Base-by-base conservation (phyloP, 2,113 vertebrate genomes). In the Macrotus californicus region DNA sequence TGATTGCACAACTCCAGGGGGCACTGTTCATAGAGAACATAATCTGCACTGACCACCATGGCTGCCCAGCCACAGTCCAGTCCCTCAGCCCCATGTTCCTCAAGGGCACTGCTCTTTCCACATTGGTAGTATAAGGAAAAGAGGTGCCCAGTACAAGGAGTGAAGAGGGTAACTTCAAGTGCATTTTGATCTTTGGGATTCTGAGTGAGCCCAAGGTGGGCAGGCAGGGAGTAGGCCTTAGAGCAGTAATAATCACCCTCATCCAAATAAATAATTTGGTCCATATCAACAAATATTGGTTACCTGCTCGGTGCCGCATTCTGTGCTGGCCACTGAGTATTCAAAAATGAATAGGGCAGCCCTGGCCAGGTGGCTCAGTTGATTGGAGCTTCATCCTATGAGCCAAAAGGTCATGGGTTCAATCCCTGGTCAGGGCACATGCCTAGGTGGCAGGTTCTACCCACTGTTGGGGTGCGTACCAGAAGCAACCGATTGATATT, bases 291-390 rank as follows among this genome's bases (percentile, higher is more conserved):
- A 50, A 5, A 15, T 12, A 48, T 1, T 7, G 19, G 21, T 3
- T 0, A 3, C 46, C 3, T n/a, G 18, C 48, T 41, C 0, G 0
- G 48, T 8, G 22, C 41, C 52, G 16, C 18, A 2, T 2, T 12
- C 18, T 41, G 24, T 0, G 2, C 59, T 19, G 36, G 21, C 13
- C 13, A 1, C 15, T 0, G 3, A 5, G 39, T 0, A 22, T 83
- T 29, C 34, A 39, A 10, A 84, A 26, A 52, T 4, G 52, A 66
- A 26, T n/a, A 4, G 6, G 18, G 34, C 16, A 36, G 1, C 5
- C n/a, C 29, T 9, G 3, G 11, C 8, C 56, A 64, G 61, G 61
- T 14, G 61, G 61, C 29, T 64, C 61, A 64, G 61, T 64, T 64
- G 61, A 64, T 64, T 31, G 61, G 61, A 15, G 61, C 24, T 13